Evolutionary conservation across 2,888 invertebrate species (phyloP), one percentile per base, ranked within the genome.

Genomic region (Malthinus flaveolus): DNA sequence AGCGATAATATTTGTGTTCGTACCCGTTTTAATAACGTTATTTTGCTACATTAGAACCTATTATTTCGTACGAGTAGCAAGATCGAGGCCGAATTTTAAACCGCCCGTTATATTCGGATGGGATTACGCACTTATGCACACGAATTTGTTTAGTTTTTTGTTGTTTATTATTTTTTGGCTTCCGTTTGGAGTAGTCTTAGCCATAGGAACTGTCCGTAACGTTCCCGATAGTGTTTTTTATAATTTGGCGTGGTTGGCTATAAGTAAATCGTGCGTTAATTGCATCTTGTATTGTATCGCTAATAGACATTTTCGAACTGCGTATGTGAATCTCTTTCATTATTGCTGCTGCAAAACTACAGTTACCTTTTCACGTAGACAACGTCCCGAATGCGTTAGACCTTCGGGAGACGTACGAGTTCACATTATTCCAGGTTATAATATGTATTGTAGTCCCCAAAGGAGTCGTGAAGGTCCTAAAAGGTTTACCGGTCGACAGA

Each of bases 331-430:
- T 70, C 78, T 91, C 7, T 91, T 90, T 72, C 87, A 89, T 71
- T 92, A 91, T 70, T 91, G 90, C 71, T 91, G 87, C 73, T 91
- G 90, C 78, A 91, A 91, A 75, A 89, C 86, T 7, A 86, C 88
- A 4, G 86, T 87, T 15, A 84, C 88, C 1, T 87, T 87, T 66
- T 83, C 85, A 5, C 78, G 85, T 57, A 81, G 89, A 37, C 83
- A 85, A 52, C 76, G 88, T 33, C 75, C 76, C 9, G 78, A 78
- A 66, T 74, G 78, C 3, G 67, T 78, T 53, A 77, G 54, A 72
- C 80, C 84, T 9, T 79, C 84, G 0, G 82, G 84, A 2, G 86
- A 89, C 63, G 85, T 89, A n/a, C 76, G 86, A 31, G 90, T 90
- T 6, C 91, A 91, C 73, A 89, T 91, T 49, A 87, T 91, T 71